A percentile compares a stretch with the other conserved stretches of the same genome.
phyloP scores from a whole-genome alignment of 1,140 invertebrate genomes.

The Littorina saxatilis region DNA sequence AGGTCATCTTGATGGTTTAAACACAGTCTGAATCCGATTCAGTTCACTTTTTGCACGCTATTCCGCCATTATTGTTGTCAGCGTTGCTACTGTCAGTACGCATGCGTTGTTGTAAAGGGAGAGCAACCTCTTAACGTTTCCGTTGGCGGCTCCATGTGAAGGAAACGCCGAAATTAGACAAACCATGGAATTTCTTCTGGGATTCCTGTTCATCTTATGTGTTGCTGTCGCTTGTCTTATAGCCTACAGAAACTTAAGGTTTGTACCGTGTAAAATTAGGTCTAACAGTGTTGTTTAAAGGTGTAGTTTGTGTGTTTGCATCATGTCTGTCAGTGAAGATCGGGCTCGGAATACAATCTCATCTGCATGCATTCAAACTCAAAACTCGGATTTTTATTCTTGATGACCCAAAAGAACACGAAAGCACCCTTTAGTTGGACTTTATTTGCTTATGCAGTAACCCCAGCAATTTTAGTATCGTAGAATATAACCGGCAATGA shows the following conservation, averaged over 20 bases:
- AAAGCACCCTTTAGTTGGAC: too few relatives aligned
- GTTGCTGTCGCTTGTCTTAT: neutral
- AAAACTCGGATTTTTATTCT: too few relatives aligned
- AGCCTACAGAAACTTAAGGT: neutral
- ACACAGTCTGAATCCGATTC: too few relatives aligned
- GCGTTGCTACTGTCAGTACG: slow-evolving; percentile 53
- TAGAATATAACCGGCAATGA: too few relatives aligned
- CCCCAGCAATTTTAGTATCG: too few relatives aligned
- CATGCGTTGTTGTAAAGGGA: slow-evolving; percentile 34
- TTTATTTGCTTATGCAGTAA: too few relatives aligned
- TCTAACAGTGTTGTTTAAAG: too few relatives aligned
- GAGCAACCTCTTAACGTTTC: neutral
- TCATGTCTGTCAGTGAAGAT: too few relatives aligned
- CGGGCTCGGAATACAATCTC: too few relatives aligned
- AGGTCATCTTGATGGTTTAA: slow-evolving; percentile 4
- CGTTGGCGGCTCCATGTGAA: slow-evolving; percentile 5
- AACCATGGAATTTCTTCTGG: neutral
- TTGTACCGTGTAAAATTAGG: neutral
- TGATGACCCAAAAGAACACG: too few relatives aligned
- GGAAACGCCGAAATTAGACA: neutral
- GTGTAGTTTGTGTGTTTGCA: too few relatives aligned
- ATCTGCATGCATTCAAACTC: too few relatives aligned
- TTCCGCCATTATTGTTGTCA: slow-evolving; percentile 46
- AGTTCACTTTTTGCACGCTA: neutral
- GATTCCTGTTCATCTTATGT: neutral